Percentiles rank a stretch among this genome's conserved stretches.
Conservation (phyloP, 2,113 vertebrate species). For the Cricetomys ansorgei region DNA sequence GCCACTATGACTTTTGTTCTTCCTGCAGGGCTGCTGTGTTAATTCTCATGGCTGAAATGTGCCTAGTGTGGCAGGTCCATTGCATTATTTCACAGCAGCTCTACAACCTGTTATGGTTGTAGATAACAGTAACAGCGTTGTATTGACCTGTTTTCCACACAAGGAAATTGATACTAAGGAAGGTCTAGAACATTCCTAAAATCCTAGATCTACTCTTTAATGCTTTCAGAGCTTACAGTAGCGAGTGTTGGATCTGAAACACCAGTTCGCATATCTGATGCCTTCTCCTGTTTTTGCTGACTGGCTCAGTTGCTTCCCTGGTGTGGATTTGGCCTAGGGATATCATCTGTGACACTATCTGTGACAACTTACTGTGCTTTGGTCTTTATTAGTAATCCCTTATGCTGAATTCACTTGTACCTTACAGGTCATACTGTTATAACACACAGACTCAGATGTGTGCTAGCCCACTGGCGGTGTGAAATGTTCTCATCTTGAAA, state of each 20-base stretch:
- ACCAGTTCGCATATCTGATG: neutral
- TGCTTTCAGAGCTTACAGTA: neutral
- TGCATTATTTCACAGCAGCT: neutral
- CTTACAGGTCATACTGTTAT: neutral
- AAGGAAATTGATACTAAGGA: conserved; percentile 16
- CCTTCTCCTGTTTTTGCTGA: neutral
- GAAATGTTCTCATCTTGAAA: neutral
- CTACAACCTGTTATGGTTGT: too few relatives aligned
- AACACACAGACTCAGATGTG: neutral
- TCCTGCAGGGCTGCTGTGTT: neutral
- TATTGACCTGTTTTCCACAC: neutral
- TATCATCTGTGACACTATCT: neutral
- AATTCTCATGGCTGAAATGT: neutral
- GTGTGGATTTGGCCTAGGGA: neutral
- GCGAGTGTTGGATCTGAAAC: neutral
- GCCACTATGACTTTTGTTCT: neutral
- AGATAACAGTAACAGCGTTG: too few relatives aligned
- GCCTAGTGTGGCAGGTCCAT: neutral
- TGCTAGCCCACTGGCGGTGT: neutral
- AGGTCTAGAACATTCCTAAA: neutral
- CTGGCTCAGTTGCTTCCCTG: neutral
- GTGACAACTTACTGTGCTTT: neutral
- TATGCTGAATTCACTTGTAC: neutral
- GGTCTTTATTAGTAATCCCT: neutral
- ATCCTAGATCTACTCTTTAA: neutral